Evolutionary conservation across 2,888 invertebrate genomes (phyloP), one percentile per base, ranked within the genome.

Genomic region (Anticlea derivata): DNA sequence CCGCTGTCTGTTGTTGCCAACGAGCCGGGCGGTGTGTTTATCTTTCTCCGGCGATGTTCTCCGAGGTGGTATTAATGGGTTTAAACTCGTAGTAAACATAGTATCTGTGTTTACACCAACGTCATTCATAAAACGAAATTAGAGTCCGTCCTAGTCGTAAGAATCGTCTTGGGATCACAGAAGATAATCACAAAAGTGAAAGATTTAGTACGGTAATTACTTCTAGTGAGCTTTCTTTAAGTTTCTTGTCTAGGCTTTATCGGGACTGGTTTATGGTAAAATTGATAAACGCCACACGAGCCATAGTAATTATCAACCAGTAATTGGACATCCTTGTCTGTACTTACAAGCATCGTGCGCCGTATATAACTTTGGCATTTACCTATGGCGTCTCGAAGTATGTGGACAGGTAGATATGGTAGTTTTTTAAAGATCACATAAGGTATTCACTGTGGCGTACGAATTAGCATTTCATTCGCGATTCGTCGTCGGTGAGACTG

Each of bases 381-480:
- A 78, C 69, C 69, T 71, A 75, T 63, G 65, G 62, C 63, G 51
- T 61, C 60, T 61, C 59, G 58, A 31, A 43, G 47, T 41, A 50
- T 24, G 37, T 58, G 69, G 17, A 4, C 4, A 17, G 65, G 61
- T 73, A 67, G 66, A 70, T 68, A 74, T 70, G 67, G 70, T 61
- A 71, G 70, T 70, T 75, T 80, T 74, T 82, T 76, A 68, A 73
- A 74, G 68, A 73, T 70, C 80, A 59, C 75, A 84, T 86, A 84
- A 78, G 75, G 78, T 86, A 88, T 86, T 87, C 88, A 82, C 72
- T 69, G 77, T 78, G 78, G 80, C 76, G 62, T 72, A 72, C 75
- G 75, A 80, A 87, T 86, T 87, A 86, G 80, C 87, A 88, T 88
- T 86, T 82, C 68, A 78, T 77, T 75, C 79, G 76, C 78, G 77